These are phyloP conservation scores for Platysteira castanea DNA, from an alignment of 2,113 vertebrate species.

Conservation along the genomic window DNA sequence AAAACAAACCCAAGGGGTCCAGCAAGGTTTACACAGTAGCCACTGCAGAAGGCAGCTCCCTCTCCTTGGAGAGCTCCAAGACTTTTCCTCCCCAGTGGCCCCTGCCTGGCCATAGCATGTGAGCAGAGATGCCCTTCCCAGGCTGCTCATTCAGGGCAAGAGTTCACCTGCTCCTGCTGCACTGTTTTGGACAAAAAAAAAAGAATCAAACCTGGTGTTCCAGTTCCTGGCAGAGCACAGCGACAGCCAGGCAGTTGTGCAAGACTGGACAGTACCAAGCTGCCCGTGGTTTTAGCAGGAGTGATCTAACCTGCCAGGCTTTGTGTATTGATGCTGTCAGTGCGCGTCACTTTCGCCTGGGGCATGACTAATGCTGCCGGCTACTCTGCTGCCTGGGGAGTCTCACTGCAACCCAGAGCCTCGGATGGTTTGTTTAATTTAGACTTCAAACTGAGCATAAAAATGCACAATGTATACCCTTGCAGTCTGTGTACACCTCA, in stretches of 20 bases:
- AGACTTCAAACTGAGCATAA: background rate
- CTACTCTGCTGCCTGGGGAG: background rate
- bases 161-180: background rate
- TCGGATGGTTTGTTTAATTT: background rate
- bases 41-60: background rate
- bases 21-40: background rate
- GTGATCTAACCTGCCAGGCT: conserved; percentile 31
- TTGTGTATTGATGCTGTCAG: background rate
- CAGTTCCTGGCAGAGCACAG: background rate
- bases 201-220: background rate
- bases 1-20: background rate
- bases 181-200: background rate
- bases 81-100: background rate
- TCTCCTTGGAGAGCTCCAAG: background rate
- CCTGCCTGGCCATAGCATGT: background rate
- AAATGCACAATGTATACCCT: background rate
- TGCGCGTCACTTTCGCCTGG: background rate
- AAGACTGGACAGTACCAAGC: conserved; percentile 44
- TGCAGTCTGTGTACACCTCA: background rate
- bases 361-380: background rate
- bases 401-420: background rate
- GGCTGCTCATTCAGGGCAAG: background rate
- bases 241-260: background rate
- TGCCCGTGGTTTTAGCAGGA: background rate
- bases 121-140: background rate